A percentile compares a stretch with the other conserved stretches of the same genome.
These are phyloP conservation scores for Psilopsiagon aymara DNA, from an alignment of 2,113 vertebrate genomes.

Conservation along the genomic window DNA sequence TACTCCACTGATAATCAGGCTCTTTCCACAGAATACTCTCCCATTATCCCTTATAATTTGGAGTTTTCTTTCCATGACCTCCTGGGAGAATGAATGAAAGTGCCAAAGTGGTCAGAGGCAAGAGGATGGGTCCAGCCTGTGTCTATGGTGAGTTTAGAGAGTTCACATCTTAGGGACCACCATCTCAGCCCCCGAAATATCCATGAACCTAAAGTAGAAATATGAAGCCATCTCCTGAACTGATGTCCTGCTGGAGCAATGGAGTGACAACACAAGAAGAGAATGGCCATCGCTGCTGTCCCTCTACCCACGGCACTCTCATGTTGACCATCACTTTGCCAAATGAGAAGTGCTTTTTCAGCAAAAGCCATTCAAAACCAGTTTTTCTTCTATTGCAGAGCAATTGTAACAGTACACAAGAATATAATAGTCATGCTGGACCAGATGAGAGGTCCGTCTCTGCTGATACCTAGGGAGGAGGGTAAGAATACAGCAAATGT, in stretches of 20 bases:
- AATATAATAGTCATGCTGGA: not conserved
- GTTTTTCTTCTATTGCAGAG: not conserved
- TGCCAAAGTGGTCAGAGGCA: not conserved
- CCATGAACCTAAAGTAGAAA: not conserved
- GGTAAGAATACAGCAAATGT: not conserved
- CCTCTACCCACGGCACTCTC: not conserved
- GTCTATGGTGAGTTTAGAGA: not conserved
- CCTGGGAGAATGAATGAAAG: not conserved
- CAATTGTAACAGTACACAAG: not conserved
- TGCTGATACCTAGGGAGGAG: not conserved
- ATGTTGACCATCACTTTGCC: not conserved
- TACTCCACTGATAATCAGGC: not conserved
- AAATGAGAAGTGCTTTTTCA: not conserved
- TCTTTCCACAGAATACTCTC: not conserved
- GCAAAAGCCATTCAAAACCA: not conserved
- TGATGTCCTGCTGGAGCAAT: not conserved
- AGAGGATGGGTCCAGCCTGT: not conserved
- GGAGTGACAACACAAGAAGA: not conserved
- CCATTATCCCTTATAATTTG: not conserved
- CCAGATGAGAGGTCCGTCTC: not conserved
- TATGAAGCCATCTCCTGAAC: not conserved
- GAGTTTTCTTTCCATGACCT: not conserved
- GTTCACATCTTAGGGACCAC: not conserved
- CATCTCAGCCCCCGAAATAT: not conserved
- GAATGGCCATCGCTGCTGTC: not conserved